Percentiles rank a stretch among this genome's conserved stretches.
phyloP scores from a whole-genome alignment of 2,888 invertebrate species.

The Pecten maximus region DNA sequence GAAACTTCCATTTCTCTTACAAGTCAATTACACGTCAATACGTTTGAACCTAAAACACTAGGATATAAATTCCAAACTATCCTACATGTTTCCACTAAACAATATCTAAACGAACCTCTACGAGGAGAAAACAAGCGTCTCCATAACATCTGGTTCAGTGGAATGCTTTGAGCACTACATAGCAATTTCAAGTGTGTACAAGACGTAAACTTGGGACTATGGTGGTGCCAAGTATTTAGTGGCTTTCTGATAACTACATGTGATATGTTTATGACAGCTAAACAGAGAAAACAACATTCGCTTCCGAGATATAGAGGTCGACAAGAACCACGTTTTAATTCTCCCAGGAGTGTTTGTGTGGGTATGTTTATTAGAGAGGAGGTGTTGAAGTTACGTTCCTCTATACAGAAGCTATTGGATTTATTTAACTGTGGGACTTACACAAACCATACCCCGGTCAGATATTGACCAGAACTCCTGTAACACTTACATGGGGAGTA shows the following conservation, averaged over 20 bases:
- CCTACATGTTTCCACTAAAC: not conserved
- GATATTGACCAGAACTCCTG: conserved; percentile 1
- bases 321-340: not conserved
- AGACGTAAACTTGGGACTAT: not conserved
- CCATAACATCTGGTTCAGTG: not conserved
- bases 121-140: not conserved
- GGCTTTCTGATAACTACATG: conserved; percentile 21
- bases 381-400: not conserved
- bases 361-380: not conserved
- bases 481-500: conserved; percentile 5
- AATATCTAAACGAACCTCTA: not conserved
- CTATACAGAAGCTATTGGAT: not conserved
- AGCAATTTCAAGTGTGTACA: not conserved
- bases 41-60: not conserved
- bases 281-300: not conserved
- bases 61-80: not conserved
- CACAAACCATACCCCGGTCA: conserved; percentile 20
- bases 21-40: not conserved
- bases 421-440: not conserved
- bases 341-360: not conserved
- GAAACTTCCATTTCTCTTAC: not conserved
- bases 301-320: not conserved
- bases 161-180: not conserved
- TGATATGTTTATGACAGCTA: conserved; percentile 11
- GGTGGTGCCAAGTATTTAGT: conserved; percentile 1